Conservation (phyloP, 2,888 invertebrate genomes). For the Neelides folsomi region DNA sequence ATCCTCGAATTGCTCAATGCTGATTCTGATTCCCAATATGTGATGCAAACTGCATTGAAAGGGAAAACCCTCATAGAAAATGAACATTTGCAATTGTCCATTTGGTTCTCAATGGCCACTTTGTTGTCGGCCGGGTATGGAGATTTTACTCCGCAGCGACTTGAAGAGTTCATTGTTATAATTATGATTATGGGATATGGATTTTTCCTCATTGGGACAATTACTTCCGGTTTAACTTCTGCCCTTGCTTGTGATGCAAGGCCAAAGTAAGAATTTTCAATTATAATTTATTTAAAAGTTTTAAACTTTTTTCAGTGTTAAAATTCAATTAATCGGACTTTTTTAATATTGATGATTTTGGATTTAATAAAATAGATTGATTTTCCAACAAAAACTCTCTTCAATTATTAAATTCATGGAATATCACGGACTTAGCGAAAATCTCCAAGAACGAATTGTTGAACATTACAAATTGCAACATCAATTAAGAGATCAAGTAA, state of each 20-base stretch:
- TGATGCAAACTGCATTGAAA: no score
- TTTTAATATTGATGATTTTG: neutral
- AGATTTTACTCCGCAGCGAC: constrained; percentile 19
- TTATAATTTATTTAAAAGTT: neutral
- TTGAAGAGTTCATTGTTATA: constrained; percentile 11
- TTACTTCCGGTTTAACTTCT: constrained; percentile 15
- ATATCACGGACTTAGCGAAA: constrained; percentile 15
- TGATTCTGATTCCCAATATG: no score
- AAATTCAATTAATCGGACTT: neutral
- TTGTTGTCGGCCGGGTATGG: constrained; percentile 24
- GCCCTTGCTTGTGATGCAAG: constrained; percentile 20
- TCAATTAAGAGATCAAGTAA: constrained; percentile 18
- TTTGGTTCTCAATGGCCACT: constrained; percentile 18
- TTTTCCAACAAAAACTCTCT: constrained; percentile 22
- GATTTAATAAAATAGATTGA: constrained; percentile 10
- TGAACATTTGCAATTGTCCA: constrained; percentile 13
- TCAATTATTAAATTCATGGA: constrained; percentile 22
- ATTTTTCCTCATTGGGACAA: constrained; percentile 18
- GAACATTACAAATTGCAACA: constrained; percentile 23
- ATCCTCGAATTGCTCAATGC: no score
- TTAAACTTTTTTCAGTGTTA: neutral
- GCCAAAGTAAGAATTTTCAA: constrained; percentile 9
- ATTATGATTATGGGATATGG: constrained; percentile 13
- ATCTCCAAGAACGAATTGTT: constrained; percentile 16
- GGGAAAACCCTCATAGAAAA: neutral